phyloP scores from a whole-genome alignment of 2,797 vertebrate genomes.

The Hydrolagus colliei region DNA sequence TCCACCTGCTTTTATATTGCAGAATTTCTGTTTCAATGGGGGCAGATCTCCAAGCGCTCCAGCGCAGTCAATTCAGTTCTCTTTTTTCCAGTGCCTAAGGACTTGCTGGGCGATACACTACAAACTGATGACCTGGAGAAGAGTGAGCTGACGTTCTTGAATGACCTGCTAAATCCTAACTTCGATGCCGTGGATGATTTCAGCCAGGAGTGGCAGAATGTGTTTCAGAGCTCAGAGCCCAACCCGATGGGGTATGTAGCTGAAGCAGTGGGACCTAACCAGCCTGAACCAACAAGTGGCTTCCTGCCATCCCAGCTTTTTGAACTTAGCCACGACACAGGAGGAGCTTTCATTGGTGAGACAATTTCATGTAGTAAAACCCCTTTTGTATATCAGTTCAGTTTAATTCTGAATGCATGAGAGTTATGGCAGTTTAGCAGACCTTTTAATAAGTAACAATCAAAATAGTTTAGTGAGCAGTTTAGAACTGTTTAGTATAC shows the following conservation, averaged over 20 bases:
- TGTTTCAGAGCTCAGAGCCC: constrained; percentile 52
- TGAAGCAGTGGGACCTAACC: constrained; percentile 39
- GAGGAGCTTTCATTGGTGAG: constrained; percentile 52
- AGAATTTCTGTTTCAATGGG: not conserved
- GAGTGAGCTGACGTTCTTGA: constrained; percentile 70
- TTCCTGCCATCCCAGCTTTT: constrained; percentile 78
- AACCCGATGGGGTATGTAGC: constrained; percentile 28
- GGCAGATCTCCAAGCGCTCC: constrained; percentile 27
- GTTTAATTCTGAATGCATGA: too few species aligned
- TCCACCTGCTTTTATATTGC: too few species aligned
- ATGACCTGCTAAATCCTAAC: constrained; percentile 58
- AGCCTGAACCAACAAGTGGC: constrained; percentile 50
- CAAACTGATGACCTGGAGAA: constrained; percentile 61
- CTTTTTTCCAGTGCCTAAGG: constrained; percentile 39
- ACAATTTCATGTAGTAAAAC: too few species aligned
- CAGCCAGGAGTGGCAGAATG: constrained; percentile 58
- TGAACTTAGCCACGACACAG: constrained; percentile 66
- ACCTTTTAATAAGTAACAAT: not conserved
- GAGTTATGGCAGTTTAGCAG: not conserved
- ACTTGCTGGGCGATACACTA: constrained; percentile 47
- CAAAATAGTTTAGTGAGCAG: too few species aligned
- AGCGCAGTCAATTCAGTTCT: not conserved
- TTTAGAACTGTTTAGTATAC: too few species aligned
- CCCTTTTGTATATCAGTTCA: too few species aligned
- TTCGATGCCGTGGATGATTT: constrained; percentile 52